Evolutionary conservation across 1,140 invertebrate species (phyloP), one percentile per base, ranked within the genome.

Genomic region (Heliconius hewitsoni): DNA sequence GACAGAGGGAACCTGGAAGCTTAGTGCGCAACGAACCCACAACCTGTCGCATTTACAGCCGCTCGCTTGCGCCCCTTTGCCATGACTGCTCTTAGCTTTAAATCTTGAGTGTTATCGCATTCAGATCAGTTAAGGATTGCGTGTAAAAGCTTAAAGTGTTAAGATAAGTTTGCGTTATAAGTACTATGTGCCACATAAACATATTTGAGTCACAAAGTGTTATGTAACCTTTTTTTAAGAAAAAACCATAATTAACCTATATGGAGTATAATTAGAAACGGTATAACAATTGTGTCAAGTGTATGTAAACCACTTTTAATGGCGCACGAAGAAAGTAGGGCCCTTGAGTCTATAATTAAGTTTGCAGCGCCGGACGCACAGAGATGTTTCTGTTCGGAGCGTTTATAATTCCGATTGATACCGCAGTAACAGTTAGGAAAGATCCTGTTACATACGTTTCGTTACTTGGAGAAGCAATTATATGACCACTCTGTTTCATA

Each of bases 261-360:
- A 66, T 16, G 60, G 4, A 66, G 27, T 66, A 76, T 66, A 80
- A 73, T 80, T 80, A 80, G 71, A 76, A 80, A 19, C 73, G 16
- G 55, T 52, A 74, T 42, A 77, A 75, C 73, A 78, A 83, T 85
- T 77, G 80, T 83, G 85, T 83, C 81, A 82, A 78, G 82, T 76
- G 81, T 82, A 85, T 83, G 78, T 75, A 77, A 79, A 78, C 75
- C 77, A 83, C 77, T 86, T 85, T 82, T 84, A 85, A 85, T 84
- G 81, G 71, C 70, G 70, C 73, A 55, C 74, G 71, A 84, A 82
- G 83, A 86, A 87, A 86, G 83, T 86, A 80, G 83, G 82, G 77
- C 84, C 85, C 81, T 81, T 74, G 78, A 81, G 81, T 80, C 84
- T 81, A 85, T 88, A 88, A 87, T 87, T 88, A 86, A 79, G 83